Conservation (phyloP, 2,113 vertebrate species). For the Tupaia chinensis region DNA sequence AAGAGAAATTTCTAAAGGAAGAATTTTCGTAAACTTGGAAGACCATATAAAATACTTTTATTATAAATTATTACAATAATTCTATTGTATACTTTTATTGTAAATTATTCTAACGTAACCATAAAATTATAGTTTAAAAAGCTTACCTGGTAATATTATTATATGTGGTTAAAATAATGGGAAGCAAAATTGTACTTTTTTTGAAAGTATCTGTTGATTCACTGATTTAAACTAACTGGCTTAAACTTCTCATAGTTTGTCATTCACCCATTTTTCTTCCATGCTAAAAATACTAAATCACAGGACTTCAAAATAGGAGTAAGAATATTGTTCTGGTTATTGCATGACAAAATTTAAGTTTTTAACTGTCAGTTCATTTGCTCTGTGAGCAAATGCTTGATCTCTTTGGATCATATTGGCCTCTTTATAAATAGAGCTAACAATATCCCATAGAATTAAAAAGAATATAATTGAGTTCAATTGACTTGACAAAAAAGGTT, state of each 20-base stretch:
- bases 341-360: background rate
- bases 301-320: background rate
- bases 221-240: background rate
- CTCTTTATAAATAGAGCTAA: conserved; percentile 43
- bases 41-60: conserved; percentile 47
- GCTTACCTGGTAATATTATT: background rate
- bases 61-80: background rate
- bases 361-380: background rate
- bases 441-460: conserved; percentile 25
- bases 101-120: conserved; percentile 27
- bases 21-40: conserved; percentile 54
- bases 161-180: background rate
- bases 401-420: background rate
- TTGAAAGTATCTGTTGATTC: background rate
- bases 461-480: conserved; percentile 47
- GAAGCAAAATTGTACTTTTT: background rate
- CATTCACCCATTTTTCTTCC: background rate
- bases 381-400: conserved; percentile 30
- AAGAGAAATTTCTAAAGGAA: conserved; percentile 31
- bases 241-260: conserved; percentile 11
- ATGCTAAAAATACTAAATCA: background rate
- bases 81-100: conserved; percentile 14
- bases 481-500: background rate
- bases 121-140: conserved; percentile 45
- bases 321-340: background rate